These are phyloP conservation scores for Agelaius phoeniceus DNA, from an alignment of 2,113 vertebrate genomes.

Conservation along the genomic window DNA sequence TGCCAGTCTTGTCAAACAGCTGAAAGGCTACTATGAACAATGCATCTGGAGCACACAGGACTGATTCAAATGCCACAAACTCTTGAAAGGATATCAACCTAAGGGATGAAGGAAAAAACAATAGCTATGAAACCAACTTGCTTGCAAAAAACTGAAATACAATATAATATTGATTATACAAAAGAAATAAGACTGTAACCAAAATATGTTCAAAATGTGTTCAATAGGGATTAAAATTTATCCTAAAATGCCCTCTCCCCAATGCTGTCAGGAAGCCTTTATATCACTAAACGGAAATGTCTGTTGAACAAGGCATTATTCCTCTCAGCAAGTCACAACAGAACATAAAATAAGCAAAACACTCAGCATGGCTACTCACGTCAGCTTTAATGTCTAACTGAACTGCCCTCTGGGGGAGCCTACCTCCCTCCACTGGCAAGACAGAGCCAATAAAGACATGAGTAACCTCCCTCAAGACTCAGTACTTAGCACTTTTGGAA, in stretches of 20 bases:
- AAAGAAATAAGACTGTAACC: not conserved
- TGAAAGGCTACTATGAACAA: slow-evolving; percentile 89
- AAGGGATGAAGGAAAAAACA: slow-evolving; percentile 45
- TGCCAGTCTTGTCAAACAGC: slow-evolving; percentile 88
- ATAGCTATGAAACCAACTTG: slow-evolving; percentile 10
- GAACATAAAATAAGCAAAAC: not conserved
- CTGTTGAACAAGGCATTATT: not conserved
- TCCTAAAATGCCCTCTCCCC: not conserved
- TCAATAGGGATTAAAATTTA: not conserved
- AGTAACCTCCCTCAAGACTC: slow-evolving; percentile 10
- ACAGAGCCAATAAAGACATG: not conserved
- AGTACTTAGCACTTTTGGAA: not conserved
- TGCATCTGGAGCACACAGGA: slow-evolving; percentile 86
- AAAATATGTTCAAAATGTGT: not conserved
- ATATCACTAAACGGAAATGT: not conserved
- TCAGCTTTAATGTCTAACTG: not conserved
- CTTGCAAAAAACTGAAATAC: slow-evolving; percentile 10
- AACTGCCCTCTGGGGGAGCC: slow-evolving; percentile 29
- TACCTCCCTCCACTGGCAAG: not conserved
- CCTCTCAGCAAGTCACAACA: slow-evolving; percentile 6
- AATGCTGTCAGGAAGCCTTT: not conserved
- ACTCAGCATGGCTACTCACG: not conserved
- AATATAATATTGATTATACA: not conserved
- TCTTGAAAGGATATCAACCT: slow-evolving; percentile 91
- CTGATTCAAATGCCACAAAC: slow-evolving; percentile 88